phyloP scores from a whole-genome alignment of 2,113 vertebrate genomes.

The Mola mola region DNA sequence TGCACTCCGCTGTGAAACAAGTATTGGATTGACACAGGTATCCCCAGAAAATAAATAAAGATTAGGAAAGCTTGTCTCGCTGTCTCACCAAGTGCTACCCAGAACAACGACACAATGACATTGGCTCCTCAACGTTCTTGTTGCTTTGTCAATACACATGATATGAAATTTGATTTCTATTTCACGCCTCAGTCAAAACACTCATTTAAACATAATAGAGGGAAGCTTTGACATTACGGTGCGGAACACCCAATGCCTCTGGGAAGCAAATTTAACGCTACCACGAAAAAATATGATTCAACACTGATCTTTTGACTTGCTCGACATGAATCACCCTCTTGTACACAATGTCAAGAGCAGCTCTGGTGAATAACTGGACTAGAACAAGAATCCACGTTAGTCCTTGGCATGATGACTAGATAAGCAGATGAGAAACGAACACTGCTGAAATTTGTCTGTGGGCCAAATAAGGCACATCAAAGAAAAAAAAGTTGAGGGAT shows the following conservation, averaged over 20 bases:
- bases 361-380: constrained; percentile 55
- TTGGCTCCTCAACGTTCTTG: constrained; percentile 47
- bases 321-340: constrained; percentile 61
- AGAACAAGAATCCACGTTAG: constrained; percentile 23
- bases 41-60: constrained; percentile 65
- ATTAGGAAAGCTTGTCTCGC: constrained; percentile 48
- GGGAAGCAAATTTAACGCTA: constrained; percentile 63
- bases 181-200: constrained; percentile 62
- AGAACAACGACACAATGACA: constrained; percentile 45
- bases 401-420: constrained; percentile 45
- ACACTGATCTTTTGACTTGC: constrained; percentile 67
- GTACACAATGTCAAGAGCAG: constrained; percentile 60
- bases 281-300: constrained; percentile 67
- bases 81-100: constrained; percentile 8
- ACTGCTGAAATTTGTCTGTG: constrained; percentile 24
- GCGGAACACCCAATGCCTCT: constrained; percentile 59
- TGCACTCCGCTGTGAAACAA: constrained; percentile 63
- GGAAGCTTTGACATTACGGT: constrained; percentile 61
- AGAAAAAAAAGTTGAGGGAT: too few species aligned
- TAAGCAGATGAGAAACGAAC: constrained; percentile 42
- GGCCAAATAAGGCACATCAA: constrained; percentile 10
- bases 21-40: constrained; percentile 74
- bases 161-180: constrained; percentile 69
- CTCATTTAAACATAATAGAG: constrained; percentile 66
- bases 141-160: constrained; percentile 64